A percentile compares a stretch with the other conserved stretches of the same genome.
These are phyloP conservation scores for Lateolabrax maculatus DNA, from an alignment of 2,797 vertebrate genomes.

Conservation along the genomic window DNA sequence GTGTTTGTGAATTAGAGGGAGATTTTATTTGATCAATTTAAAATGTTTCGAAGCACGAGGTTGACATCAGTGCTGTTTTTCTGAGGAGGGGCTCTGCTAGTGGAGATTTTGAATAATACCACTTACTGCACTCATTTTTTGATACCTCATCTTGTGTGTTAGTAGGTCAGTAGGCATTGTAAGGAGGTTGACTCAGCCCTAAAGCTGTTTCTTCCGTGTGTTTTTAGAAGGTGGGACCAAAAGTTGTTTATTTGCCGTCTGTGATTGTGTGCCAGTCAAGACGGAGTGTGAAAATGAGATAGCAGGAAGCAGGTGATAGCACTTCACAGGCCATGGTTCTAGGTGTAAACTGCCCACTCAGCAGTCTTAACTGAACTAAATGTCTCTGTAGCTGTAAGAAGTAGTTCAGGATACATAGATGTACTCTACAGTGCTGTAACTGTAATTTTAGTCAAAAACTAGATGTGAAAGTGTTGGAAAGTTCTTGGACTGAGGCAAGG, in stretches of 20 bases:
- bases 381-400: conserved; percentile 21
- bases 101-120: neutral
- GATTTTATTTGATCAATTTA: neutral
- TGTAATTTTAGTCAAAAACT: neutral
- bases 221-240: conserved; percentile 55
- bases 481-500: neutral
- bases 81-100: neutral
- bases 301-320: conserved; percentile 73
- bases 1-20: conserved; percentile 1
- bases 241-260: conserved; percentile 70
- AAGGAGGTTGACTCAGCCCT: conserved; percentile 24
- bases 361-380: conserved; percentile 34
- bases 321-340: conserved; percentile 42
- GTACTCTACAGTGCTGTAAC: neutral
- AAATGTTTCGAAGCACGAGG: neutral
- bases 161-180: conserved; percentile 38
- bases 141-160: conserved; percentile 38
- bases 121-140: neutral
- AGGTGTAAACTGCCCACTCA: conserved; percentile 70
- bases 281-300: conserved; percentile 72
- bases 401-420: neutral
- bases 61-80: neutral
- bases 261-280: conserved; percentile 54
- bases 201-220: conserved; percentile 53
- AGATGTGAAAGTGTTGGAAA: neutral